A percentile compares a stretch with the other conserved stretches of the same genome.
Conservation (phyloP, 2,888 invertebrate species). For the Hetaerina titia region DNA sequence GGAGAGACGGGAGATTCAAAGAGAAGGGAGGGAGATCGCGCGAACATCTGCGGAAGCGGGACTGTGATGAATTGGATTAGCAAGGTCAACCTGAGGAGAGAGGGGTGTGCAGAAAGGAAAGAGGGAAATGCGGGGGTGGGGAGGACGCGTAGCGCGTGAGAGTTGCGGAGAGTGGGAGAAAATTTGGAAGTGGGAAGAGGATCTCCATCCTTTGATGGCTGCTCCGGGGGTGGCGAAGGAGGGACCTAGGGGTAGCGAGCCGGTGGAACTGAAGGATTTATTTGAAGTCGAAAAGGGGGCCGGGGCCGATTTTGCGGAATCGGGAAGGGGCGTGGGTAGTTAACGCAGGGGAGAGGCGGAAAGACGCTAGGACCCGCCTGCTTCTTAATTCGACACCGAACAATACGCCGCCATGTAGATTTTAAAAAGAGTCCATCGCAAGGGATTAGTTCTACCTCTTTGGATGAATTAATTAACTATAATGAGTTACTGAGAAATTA, state of each 20-base stretch:
- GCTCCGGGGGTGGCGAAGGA: not conserved
- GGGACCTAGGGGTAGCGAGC: not conserved
- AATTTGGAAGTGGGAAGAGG: not conserved
- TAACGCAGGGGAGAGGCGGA: not conserved
- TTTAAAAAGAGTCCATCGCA: too few species aligned
- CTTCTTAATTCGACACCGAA: too few species aligned
- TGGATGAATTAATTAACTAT: too few species aligned
- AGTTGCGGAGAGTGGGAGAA: not conserved
- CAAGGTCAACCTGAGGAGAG: slow-evolving; percentile 38
- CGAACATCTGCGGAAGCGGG: slow-evolving; percentile 30
- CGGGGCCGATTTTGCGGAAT: not conserved
- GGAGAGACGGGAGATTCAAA: not conserved
- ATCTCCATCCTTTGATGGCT: not conserved
- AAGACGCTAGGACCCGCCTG: not conserved
- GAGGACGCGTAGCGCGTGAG: not conserved
- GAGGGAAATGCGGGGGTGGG: not conserved
- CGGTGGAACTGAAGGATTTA: not conserved
- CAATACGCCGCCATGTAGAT: too few species aligned
- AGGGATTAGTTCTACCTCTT: too few species aligned
- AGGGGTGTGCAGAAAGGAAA: not conserved
- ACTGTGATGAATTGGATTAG: slow-evolving; percentile 61
- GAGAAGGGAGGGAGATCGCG: not conserved
- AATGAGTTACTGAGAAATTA: too few species aligned
- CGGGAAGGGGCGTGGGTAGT: not conserved
- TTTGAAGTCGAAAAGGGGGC: not conserved